These are phyloP conservation scores for Sebastes variabilis DNA, from an alignment of 2,797 vertebrate species.

Conservation along the genomic window DNA sequence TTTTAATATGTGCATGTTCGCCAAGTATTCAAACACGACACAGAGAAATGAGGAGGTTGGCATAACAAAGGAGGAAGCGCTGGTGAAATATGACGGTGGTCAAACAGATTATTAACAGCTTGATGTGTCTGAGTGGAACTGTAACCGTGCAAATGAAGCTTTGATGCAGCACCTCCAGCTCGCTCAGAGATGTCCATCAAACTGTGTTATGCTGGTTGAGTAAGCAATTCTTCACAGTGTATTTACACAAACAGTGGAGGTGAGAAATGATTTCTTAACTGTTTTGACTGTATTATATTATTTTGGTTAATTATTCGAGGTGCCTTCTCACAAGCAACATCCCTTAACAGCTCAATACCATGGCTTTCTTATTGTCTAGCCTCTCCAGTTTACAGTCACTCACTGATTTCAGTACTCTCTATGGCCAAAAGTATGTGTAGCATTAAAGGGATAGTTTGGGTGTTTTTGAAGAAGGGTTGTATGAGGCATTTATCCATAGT, in stretches of 20 bases:
- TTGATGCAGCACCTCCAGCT: slow-evolving; percentile 29
- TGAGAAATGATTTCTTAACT: neutral
- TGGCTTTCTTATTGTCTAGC: neutral
- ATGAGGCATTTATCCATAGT: neutral
- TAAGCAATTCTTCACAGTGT: slow-evolving; percentile 13
- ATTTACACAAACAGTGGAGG: neutral
- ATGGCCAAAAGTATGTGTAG: neutral
- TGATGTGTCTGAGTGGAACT: slow-evolving; percentile 42
- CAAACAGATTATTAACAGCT: slow-evolving; percentile 47
- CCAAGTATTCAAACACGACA: slow-evolving; percentile 6
- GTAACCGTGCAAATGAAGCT: slow-evolving; percentile 26
- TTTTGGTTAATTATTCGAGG: neutral
- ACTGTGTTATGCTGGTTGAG: neutral
- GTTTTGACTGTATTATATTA: neutral
- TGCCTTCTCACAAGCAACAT: neutral
- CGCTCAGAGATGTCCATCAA: slow-evolving; percentile 33
- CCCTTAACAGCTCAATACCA: neutral
- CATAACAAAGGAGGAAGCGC: slow-evolving; percentile 8
- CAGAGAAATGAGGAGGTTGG: slow-evolving; percentile 17
- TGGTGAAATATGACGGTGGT: slow-evolving; percentile 20
- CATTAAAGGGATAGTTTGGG: neutral
- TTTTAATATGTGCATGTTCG: slow-evolving; percentile 16
- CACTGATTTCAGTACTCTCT: accelerated
- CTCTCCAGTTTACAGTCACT: neutral
- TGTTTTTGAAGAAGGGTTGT: neutral